Conservation (phyloP, 1,140 invertebrate species). For the Maconellicoccus hirsutus region DNA sequence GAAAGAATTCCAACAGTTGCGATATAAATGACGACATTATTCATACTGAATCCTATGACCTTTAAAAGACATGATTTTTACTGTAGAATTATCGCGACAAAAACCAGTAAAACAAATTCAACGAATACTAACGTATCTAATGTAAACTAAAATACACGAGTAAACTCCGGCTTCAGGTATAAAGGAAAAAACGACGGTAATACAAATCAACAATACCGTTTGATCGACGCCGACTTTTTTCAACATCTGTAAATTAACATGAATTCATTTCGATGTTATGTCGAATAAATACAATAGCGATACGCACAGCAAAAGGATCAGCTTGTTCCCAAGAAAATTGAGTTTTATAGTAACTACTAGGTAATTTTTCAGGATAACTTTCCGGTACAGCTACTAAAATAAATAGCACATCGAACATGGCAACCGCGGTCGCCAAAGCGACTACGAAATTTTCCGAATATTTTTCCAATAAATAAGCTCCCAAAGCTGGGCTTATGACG, state of each 20-base stretch:
- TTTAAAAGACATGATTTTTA: slow-evolving; percentile 32
- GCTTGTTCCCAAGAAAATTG: slow-evolving; percentile 92
- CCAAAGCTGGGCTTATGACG: slow-evolving; percentile 92
- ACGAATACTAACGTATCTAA: slow-evolving; percentile 63
- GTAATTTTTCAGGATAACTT: slow-evolving; percentile 87
- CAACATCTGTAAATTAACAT: slow-evolving; percentile 47
- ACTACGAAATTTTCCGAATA: slow-evolving; percentile 92
- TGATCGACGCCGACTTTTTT: slow-evolving; percentile 89
- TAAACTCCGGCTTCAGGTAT: slow-evolving; percentile 98
- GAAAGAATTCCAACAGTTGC: slow-evolving; percentile 93
- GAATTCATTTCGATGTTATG: not conserved
- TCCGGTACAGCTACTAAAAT: slow-evolving; percentile 96
- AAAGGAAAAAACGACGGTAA: slow-evolving; percentile 95
- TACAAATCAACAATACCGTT: slow-evolving; percentile 91
- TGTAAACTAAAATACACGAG: slow-evolving; percentile 99
- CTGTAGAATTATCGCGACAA: not conserved
- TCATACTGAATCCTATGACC: slow-evolving; percentile 88
- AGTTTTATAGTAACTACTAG: slow-evolving; percentile 50
- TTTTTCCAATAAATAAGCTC: slow-evolving; percentile 78
- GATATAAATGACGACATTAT: slow-evolving; percentile 95
- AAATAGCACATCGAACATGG: slow-evolving; percentile 93
- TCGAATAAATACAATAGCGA: too few species aligned
- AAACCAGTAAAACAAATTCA: not conserved
- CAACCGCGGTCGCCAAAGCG: slow-evolving; percentile 88
- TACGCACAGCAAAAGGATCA: slow-evolving; percentile 72